phyloP scores from a whole-genome alignment of 2,888 invertebrate genomes.

The Trichogramma evanescens region DNA sequence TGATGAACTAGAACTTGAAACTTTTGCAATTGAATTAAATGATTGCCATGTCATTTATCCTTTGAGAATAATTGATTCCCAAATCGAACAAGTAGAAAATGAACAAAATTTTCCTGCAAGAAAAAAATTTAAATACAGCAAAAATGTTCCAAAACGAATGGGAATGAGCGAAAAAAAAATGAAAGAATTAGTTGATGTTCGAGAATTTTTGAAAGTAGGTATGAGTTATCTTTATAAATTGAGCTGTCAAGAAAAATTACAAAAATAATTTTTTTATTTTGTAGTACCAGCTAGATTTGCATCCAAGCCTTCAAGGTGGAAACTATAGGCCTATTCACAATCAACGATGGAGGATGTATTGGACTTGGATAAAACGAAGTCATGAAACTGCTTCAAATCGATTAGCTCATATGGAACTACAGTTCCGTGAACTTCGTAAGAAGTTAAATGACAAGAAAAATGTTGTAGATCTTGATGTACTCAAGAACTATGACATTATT shows the following conservation, averaged over 20 bases:
- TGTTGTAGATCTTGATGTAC: not conserved
- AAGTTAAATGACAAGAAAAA: not conserved
- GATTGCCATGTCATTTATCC: too few relatives aligned
- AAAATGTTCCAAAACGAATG: too few relatives aligned
- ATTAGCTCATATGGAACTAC: not conserved
- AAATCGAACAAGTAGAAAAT: too few relatives aligned
- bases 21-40: too few relatives aligned
- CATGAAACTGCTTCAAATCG: not conserved
- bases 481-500: not conserved
- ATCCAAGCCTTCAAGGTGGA: not conserved
- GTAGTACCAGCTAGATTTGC: not conserved
- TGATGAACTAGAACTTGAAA: too few relatives aligned
- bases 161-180: not conserved
- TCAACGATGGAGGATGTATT: not conserved
- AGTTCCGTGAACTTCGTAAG: not conserved
- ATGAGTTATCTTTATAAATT: not conserved
- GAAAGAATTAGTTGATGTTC: not conserved
- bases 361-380: constrained; percentile 1
- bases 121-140: too few relatives aligned
- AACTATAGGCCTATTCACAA: not conserved
- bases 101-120: too few relatives aligned
- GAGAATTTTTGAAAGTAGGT: not conserved
- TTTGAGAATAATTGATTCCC: too few relatives aligned
- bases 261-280: not conserved
- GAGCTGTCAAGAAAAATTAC: not conserved